These are phyloP conservation scores for Embiotoca jacksoni DNA, from an alignment of 2,113 vertebrate species.

Conservation along the genomic window DNA sequence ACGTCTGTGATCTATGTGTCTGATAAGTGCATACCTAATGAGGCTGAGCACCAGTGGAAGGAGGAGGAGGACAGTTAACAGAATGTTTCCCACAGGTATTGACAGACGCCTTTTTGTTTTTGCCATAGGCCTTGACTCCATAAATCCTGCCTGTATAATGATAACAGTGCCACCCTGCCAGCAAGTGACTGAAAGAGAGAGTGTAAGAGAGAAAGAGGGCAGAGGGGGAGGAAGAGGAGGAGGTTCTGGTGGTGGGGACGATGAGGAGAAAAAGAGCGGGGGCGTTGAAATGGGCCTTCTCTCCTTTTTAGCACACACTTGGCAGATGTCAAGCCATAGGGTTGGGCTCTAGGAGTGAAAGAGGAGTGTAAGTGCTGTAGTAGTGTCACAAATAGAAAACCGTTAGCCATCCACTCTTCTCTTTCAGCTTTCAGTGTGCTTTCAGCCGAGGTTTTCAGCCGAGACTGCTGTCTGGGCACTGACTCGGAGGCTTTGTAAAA, in stretches of 20 bases:
- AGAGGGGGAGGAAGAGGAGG: constrained; percentile 72
- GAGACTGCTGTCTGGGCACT: constrained; percentile 68
- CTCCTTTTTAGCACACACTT: constrained; percentile 79
- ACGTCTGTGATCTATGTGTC: constrained; percentile 98
- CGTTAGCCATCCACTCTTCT: constrained; percentile 65
- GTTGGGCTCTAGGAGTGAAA: constrained; percentile 71
- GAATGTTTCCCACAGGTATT: constrained; percentile 98
- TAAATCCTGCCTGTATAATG: constrained; percentile 96
- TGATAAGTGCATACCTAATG: constrained; percentile 99
- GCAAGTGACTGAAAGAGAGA: constrained; percentile 89
- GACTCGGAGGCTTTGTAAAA: constrained; percentile 77
- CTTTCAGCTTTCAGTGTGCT: constrained; percentile 66
- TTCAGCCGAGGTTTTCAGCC: constrained; percentile 71
- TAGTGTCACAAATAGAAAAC: constrained; percentile 77
- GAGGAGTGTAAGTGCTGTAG: constrained; percentile 69
- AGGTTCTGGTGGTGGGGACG: constrained; percentile 54
- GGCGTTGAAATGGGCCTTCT: constrained; percentile 68
- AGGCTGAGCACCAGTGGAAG: constrained; percentile 89
- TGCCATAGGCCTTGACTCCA: constrained; percentile 95
- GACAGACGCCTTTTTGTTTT: constrained; percentile 97
- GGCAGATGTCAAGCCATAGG: constrained; percentile 79
- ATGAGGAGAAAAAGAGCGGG: constrained; percentile 74
- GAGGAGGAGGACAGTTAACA: constrained; percentile 63
- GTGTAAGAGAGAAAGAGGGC: constrained; percentile 59
- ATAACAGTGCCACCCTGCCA: constrained; percentile 96